A percentile compares a stretch with the other conserved stretches of the same genome.
Conservation (phyloP, 2,888 invertebrate genomes). For the Heteropelma amictum region DNA sequence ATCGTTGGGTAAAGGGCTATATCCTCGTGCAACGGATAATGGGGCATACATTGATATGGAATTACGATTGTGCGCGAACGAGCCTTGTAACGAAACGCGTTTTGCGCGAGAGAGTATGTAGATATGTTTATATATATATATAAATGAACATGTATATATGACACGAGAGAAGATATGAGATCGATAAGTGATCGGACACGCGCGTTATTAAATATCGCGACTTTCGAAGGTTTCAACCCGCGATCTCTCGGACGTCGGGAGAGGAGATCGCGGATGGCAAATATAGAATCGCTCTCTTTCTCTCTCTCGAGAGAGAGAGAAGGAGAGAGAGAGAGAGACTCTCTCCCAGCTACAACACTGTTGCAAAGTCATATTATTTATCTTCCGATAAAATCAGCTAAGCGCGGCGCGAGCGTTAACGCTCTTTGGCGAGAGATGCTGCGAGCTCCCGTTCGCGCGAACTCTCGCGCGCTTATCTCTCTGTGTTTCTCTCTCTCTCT, state of each 20-base stretch:
- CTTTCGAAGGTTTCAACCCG: conserved; percentile 33
- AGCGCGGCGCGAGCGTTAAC: conserved; percentile 45
- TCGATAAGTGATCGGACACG: conserved; percentile 43
- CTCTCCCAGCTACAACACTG: conserved; percentile 33
- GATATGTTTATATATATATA: too few species aligned
- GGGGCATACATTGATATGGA: conserved; percentile 17
- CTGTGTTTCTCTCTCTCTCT: conserved; percentile 22
- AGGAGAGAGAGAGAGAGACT: too few species aligned
- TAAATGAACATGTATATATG: too few species aligned
- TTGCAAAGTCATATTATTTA: conserved; percentile 53
- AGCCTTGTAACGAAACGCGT: neutral
- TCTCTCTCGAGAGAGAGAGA: too few species aligned
- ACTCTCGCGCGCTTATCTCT: conserved; percentile 15
- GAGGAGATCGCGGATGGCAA: conserved; percentile 7
- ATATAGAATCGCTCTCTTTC: neutral
- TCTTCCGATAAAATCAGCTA: conserved; percentile 53
- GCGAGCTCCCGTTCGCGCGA: conserved; percentile 32
- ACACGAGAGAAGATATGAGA: conserved; percentile 7
- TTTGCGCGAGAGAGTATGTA: conserved; percentile 22
- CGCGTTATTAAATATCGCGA: conserved; percentile 48
- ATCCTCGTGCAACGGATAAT: neutral
- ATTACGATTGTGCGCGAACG: conserved; percentile 4
- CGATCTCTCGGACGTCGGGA: neutral
- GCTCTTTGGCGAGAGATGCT: conserved; percentile 29
- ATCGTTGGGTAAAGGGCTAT: neutral